Evolutionary conservation across 2,797 vertebrate species (phyloP), one percentile per base, ranked within the genome.

Genomic region (Amphiprion clarkii): DNA sequence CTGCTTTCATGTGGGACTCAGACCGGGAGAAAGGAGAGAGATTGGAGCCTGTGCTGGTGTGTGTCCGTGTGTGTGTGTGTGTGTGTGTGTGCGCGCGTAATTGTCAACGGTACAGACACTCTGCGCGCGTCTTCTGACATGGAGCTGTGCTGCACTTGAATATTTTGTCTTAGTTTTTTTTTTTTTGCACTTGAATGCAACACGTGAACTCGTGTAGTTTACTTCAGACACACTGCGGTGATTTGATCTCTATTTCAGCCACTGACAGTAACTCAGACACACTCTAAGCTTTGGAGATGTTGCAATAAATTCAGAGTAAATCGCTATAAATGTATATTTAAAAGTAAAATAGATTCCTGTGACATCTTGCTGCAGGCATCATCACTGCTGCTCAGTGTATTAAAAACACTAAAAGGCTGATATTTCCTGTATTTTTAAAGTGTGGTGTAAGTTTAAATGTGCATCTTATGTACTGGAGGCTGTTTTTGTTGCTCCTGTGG

Each of bases 121-220:
- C 59, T 42, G 44, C 55, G n/a, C 77, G 54, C 46, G 27, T 81
- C 58, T 49, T 63, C 40, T 49, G 33, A 59, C 33, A 51, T 14
- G 7, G 25, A 29, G 40, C 58, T 62, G 53, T 68, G 62, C 59
- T 25, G 7, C 63, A 42, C 9, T 73, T 67, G 44, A 11, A 39
- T 39, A 12, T 39, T 59, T 44, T 62, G 0, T 58, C 76, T 80
- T 9, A 19, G 21, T 23, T 23, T 23, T 23, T 23, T 23, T 23
- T 71, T 57, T 77, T n/a, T 49, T 46, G 56, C 67, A 58, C 67
- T 76, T 85, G 83, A 81, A 88, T 42, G 85, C 82, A 88, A 78
- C 88, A 84, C 83, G 71, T 81, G 87, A 29, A 44, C 73, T 14
- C 29, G 36, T 40, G 56, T n/a, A 42, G 21, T 52, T 33, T 17